Base-by-base conservation (phyloP, 2,888 invertebrate species). In the Clivina fossor region DNA sequence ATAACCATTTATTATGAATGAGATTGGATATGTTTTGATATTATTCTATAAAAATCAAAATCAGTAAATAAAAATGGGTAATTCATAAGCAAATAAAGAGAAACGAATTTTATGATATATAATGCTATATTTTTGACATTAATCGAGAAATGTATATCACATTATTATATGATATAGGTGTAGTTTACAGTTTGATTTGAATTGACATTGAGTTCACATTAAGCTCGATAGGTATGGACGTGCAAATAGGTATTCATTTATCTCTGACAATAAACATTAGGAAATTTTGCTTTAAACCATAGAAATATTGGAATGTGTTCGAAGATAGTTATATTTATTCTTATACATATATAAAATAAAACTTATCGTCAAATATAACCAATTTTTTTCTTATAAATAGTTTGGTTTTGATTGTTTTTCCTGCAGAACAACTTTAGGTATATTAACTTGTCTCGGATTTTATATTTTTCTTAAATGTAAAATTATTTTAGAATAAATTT, bases 191-290 rank as follows among this genome's bases (percentile, higher is more conserved):
- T 62, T 66, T 68, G 66, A 69, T 69, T 71, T 68, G 65, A 73
- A 73, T 73, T 73, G 73, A 73, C 73, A 71, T 71, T 69, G 66
- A 71, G 33, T 47, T 47, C 70, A 71, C 71, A 71, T 67, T 72
- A 73, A 73, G 73, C 73, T 73, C 71, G 69, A 68, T 67, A 68
- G 67, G 65, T 64, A 62, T 57, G 63, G 58, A 59, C 56, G 61
- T 53, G 53, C 53, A 53, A 30, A 33, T 35, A 44, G 32, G 33
- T 40, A 26, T 26, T n/a, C 2, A 33, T 4, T 11, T 9, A 30
- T 11, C 24, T 13, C 11, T 28, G 48, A 35, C 19, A 38, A 38
- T 24, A 49, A 43, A 38, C 35, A 48, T 18, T 49, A 35, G 24
- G 49, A 49, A 38, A 49, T 30, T 24, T 15, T 16, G 37, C 48